Percentiles rank a stretch among this genome's conserved stretches.
Conservation (phyloP, 1,140 invertebrate species). For the Zaprionus ghesquierei region DNA sequence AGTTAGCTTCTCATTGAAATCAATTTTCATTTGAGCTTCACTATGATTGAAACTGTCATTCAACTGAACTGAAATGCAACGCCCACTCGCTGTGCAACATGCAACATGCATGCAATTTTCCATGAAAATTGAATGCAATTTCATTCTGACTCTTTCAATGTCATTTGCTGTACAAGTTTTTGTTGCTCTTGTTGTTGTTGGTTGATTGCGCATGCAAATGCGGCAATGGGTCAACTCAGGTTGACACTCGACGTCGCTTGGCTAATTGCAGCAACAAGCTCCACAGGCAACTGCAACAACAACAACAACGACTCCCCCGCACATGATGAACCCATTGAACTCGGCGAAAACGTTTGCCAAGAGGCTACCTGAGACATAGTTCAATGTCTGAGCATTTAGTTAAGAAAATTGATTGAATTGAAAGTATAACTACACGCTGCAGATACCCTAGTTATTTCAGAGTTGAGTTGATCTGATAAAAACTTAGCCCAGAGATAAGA, state of each 20-base stretch:
- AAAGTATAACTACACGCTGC: neutral
- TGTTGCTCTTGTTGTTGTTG: conserved; percentile 8
- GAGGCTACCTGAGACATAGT: no score
- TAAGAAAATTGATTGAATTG: neutral
- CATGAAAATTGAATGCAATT: conserved; percentile 25
- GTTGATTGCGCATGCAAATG: conserved; percentile 67
- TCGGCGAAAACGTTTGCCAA: neutral
- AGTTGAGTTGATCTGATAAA: neutral
- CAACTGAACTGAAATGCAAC: neutral
- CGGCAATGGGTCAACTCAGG: conserved; percentile 57
- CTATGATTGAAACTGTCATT: conserved; percentile 2
- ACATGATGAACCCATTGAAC: conserved; percentile 18
- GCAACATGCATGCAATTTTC: conserved; percentile 3
- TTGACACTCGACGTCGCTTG: conserved; percentile 58
- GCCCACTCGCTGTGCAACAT: neutral
- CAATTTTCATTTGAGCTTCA: neutral
- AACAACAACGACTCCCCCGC: conserved; percentile 7
- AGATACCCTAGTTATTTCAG: neutral
- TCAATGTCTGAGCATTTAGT: no score
- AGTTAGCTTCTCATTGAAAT: neutral
- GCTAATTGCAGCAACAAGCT: conserved; percentile 72
- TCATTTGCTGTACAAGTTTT: conserved; percentile 22
- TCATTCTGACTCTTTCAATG: conserved; percentile 4
- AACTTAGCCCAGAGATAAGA: neutral
- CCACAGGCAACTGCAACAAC: neutral